Percentiles rank a stretch among this genome's conserved stretches.
Conservation (phyloP, 2,113 vertebrate species). For the Salminus brasiliensis region DNA sequence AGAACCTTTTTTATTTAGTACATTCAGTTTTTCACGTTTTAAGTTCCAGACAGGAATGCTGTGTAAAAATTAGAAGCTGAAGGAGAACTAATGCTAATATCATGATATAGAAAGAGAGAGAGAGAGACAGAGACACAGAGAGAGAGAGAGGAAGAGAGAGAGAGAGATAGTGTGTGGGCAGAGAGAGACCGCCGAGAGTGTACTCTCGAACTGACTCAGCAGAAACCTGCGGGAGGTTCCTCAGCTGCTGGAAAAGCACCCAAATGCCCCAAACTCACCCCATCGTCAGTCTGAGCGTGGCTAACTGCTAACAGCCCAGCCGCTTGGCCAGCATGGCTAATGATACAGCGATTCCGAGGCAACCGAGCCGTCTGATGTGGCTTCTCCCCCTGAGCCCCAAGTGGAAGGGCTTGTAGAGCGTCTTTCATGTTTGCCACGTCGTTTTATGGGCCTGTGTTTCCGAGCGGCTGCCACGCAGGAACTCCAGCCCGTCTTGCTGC, state of each 20-base stretch:
- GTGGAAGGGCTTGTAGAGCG: constrained; percentile 44
- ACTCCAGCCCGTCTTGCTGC: background rate
- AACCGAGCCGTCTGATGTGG: constrained; percentile 62
- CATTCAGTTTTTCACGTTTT: too few relatives aligned
- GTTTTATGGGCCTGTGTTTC: background rate
- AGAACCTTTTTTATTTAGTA: too few relatives aligned
- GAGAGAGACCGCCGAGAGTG: constrained; percentile 5
- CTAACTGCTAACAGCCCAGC: background rate
- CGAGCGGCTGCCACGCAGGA: background rate
- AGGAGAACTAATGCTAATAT: too few relatives aligned
- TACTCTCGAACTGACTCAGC: constrained; percentile 12
- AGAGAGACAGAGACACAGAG: background rate
- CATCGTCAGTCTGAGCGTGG: background rate
- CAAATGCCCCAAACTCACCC: background rate
- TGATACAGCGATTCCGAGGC: constrained; percentile 49
- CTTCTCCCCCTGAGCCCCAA: constrained; percentile 49
- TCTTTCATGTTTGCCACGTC: constrained; percentile 56
- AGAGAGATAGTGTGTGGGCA: background rate
- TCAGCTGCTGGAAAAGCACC: constrained; percentile 6
- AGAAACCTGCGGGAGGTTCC: background rate
- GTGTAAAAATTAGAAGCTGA: too few relatives aligned
- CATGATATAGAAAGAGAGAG: too few relatives aligned
- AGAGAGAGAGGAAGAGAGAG: background rate
- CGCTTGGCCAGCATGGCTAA: constrained; percentile 23
- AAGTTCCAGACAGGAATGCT: too few relatives aligned